phyloP scores from a whole-genome alignment of 2,888 invertebrate species.

The Agrotis segetum region DNA sequence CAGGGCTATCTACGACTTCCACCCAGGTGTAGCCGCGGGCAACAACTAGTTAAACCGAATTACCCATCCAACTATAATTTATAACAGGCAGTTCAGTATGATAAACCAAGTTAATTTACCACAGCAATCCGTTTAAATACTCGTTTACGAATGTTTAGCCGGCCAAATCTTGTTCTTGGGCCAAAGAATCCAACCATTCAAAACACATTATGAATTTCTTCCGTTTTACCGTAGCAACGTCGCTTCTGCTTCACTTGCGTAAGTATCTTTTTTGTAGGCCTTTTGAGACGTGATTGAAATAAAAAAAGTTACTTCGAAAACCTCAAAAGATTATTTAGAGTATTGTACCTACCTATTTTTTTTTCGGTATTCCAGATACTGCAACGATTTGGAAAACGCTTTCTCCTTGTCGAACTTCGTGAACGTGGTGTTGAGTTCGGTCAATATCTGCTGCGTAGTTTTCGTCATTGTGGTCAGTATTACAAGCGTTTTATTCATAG shows the following conservation, averaged over 20 bases:
- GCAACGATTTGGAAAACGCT: constrained; percentile 84
- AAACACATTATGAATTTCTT: constrained; percentile 42
- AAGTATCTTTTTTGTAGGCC: constrained; percentile 32
- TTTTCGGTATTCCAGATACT: constrained; percentile 78
- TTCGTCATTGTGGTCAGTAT: constrained; percentile 85
- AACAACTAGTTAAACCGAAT: constrained; percentile 15
- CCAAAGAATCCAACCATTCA: constrained; percentile 39
- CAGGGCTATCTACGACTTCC: too few species aligned
- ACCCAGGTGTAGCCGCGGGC: too few species aligned
- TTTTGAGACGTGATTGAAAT: constrained; percentile 48
- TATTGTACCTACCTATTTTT: constrained; percentile 38
- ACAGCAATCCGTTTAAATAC: constrained; percentile 46
- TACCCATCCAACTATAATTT: constrained; percentile 8
- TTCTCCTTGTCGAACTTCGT: constrained; percentile 83
- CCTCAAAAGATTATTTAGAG: constrained; percentile 29
- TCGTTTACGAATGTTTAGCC: constrained; percentile 50
- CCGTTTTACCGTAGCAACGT: constrained; percentile 26
- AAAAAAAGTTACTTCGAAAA: constrained; percentile 52
- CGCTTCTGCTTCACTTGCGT: constrained; percentile 40
- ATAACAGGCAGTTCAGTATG: constrained; percentile 14
- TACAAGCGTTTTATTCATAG: constrained; percentile 39
- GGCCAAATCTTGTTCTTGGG: constrained; percentile 43
- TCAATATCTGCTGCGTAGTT: constrained; percentile 87
- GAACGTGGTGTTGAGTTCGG: constrained; percentile 85
- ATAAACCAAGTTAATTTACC: constrained; percentile 28